These are phyloP conservation scores for Hydropsyche betteni DNA, from an alignment of 2,888 invertebrate species.

Conservation along the genomic window DNA sequence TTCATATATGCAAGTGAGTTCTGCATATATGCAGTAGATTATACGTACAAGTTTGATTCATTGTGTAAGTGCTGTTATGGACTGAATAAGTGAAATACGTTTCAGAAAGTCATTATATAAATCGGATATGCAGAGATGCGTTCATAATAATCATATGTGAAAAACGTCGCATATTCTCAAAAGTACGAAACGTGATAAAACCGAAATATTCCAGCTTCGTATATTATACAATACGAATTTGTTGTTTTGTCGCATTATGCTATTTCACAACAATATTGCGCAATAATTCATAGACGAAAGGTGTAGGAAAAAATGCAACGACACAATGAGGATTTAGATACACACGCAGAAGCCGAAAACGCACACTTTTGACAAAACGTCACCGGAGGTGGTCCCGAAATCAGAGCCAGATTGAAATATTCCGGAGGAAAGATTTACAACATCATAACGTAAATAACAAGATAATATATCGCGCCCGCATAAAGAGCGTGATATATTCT, in stretches of 20 bases:
- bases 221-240: slow-evolving; percentile 7
- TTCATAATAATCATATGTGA: no score
- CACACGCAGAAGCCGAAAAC: neutral
- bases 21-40: no score
- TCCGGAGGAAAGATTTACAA: neutral
- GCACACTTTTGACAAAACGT: neutral
- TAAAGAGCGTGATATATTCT: neutral
- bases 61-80: no score
- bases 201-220: no score
- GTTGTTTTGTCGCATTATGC: slow-evolving; percentile 11
- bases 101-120: no score
- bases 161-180: no score
- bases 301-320: slow-evolving; percentile 1
- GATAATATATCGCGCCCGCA: neutral
- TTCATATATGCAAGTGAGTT: no score
- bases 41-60: no score
- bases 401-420: neutral
- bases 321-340: slow-evolving; percentile 19
- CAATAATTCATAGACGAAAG: slow-evolving; percentile 19
- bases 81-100: no score
- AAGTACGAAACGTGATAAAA: no score
- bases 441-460: neutral
- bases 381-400: neutral
- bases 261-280: slow-evolving; percentile 25
- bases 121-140: no score